Base-by-base conservation (phyloP, 2,113 vertebrate species). In the Hemibagrus wyckioides region DNA sequence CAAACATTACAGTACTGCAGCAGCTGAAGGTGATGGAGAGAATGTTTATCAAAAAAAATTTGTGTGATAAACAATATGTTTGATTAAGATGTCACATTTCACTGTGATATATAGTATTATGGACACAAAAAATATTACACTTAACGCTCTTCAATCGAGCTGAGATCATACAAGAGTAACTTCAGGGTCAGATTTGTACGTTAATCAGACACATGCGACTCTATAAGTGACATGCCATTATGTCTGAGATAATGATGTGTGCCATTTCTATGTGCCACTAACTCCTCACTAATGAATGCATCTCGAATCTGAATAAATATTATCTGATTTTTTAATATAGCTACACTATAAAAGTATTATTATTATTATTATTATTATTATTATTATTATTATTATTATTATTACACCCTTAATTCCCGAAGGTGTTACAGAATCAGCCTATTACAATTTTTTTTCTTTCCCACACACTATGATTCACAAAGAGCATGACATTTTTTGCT, bases 391-490 rank as follows among this genome's bases (percentile, higher is more conserved):
- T 61, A 28, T 25, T 1, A 61, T 61, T 25, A 61, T 41, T 48
- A 23, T 28, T 76, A 39, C 36, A 71, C 21, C 6, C 36, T 71
- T 41, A 39, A 41, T 39, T 36, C 65, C 65, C 67, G 48, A 69
- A 84, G 36, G 11, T 84, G 23, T n/a, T 75, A 76, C 52, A 30
- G 19, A 39, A 39, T 54, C 7, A 13, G 1, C 17, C 15, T 54
- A 54, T 84, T 57, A 17, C n/a, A 33, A 41, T 61, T 75, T 44
- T 75, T 6, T 33, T 50, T n/a, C 17, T 41, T 52, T 9, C 82
- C 56, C 48, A 69, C 59, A 63, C 19, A 48, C 36, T 76, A 73
- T 36, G 41, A 57, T 77, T 2, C 56, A 82, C 77, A 82, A 81
- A 81, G 67, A 81, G 63, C 28, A 85, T 30, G 44, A 2, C 30